A percentile compares a stretch with the other conserved stretches of the same genome.
Evolutionary conservation across 2,113 vertebrate species (phyloP).

Genomic region (Oncorhynchus mykiss): DNA sequence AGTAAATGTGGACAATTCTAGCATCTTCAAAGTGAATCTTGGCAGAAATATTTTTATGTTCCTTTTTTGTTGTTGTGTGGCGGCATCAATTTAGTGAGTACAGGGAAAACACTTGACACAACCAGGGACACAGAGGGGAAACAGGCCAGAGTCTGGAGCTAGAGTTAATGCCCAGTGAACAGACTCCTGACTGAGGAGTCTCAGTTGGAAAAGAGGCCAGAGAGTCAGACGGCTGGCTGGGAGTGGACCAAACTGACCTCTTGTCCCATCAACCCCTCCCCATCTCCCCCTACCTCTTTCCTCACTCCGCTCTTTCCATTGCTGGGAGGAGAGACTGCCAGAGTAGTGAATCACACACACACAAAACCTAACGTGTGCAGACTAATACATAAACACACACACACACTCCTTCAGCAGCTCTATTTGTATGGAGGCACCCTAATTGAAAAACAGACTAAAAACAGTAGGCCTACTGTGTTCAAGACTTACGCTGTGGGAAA

Average conservation of each 20-base stretch:
- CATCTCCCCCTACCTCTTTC: conserved; percentile 2
- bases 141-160: conserved; percentile 22
- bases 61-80: no score
- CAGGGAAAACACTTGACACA: no score
- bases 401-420: not conserved
- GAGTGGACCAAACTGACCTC: conserved; percentile 7
- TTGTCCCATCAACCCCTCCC: not conserved
- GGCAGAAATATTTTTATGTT: no score
- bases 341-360: not conserved
- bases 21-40: no score
- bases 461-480: not conserved
- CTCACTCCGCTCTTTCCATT: not conserved
- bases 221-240: conserved; percentile 6
- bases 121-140: conserved; percentile 12
- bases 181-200: conserved; percentile 16
- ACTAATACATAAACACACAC: not conserved
- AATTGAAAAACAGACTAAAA: not conserved
- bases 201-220: not conserved
- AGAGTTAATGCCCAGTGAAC: conserved; percentile 23
- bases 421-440: not conserved
- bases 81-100: no score
- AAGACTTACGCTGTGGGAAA: not conserved
- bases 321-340: not conserved
- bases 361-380: not conserved
- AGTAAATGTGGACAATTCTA: no score